Base-by-base conservation (phyloP, 2,113 vertebrate species). In the Onychorhynchus coronatus region DNA sequence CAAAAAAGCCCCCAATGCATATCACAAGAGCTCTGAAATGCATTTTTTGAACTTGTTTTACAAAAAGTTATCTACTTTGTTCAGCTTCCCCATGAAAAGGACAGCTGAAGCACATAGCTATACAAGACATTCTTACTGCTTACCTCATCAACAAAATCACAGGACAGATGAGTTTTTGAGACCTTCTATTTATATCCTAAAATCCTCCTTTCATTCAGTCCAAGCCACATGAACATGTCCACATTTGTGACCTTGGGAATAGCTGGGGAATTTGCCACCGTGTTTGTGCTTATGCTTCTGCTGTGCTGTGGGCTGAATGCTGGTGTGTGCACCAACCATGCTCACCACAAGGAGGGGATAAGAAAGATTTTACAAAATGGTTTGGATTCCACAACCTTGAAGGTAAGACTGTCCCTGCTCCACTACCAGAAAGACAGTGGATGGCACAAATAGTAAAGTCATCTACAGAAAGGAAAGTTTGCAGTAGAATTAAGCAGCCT, bases 401-500 rank as follows among this genome's bases (percentile, higher is more conserved):
- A 89, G 25, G 8, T 47, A 62, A 59, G 52, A 63, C 33, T 55
- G 28, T n/a, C 25, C 8, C 50, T 84, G 28, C n/a, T 68, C 14
- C 2, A 2, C 46, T 66, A 14, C 35, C 35, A 93, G 88, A 91
- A 92, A 73, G 55, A 94, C 67, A 81, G 5, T 12, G 5, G 52
- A 41, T 47, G 91, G n/a, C 78, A 68, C 46, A 83, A 78, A 88
- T 89, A 82, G 27, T 79, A 59, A 89, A 74, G 61, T 19, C 14
- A 83, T 56, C 72, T 59, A 65, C 31, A 88, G 93, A 72, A 93
- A 70, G 56, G 62, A 88, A 78, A 82, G 8, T 4, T n/a, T 94
- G 66, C 61, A 68, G 77, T 83, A 95, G 65, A 89, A 89, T 71
- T 89, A 89, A 96, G 56, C 73, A 91, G 49, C 50, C 33, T 81